Evolutionary conservation across 2,113 vertebrate genomes (phyloP), one percentile per base, ranked within the genome.

Genomic region (Clupea harengus): DNA sequence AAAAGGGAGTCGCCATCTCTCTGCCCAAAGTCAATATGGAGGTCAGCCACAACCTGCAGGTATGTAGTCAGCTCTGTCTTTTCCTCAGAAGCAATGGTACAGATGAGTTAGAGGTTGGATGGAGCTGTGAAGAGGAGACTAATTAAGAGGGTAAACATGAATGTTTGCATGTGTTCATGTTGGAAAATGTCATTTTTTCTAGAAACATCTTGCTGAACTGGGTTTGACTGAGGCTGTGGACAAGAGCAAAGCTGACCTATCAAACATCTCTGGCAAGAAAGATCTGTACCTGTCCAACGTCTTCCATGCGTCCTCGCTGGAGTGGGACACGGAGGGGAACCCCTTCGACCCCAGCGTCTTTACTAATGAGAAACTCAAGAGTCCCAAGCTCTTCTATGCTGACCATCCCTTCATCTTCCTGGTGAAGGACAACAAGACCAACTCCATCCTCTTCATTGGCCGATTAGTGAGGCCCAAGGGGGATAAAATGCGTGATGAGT

Each of bases 391-490:
- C n/a, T 99, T 99, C 94, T 99, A 99, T 0, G 96, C 95, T 0
- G 97, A 99, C 87, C 98, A 99, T 81, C 98, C 98, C 17, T 99
- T 99, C 91, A 89, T 99, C 91, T 99, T 99, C 95, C 91, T 99
- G 87, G 96, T 99, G 89, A 97, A 96, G 90, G 98, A 99, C 94
- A 97, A 92, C 91, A 97, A 98, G 93, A 99, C 96, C 45, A 96
- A 96, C 91, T 98, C 97, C 86, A 94, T 99, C 83, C 94, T 99
- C 28, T 99, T 97, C 93, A 98, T 99, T 0, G 98, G 98, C 91
- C 95, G 98, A 90, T 94, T 99, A 1, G 96, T 99, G 67, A 94
- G 93, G 88, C 98, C 98, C 64, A 98, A 99, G 84, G 98, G 98
- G 0, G 97, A 98, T 80, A 99, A 99, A 92, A 97, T 99, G 96